Evolutionary conservation across 2,888 invertebrate species (phyloP).

Genomic region (Patella caerulea): DNA sequence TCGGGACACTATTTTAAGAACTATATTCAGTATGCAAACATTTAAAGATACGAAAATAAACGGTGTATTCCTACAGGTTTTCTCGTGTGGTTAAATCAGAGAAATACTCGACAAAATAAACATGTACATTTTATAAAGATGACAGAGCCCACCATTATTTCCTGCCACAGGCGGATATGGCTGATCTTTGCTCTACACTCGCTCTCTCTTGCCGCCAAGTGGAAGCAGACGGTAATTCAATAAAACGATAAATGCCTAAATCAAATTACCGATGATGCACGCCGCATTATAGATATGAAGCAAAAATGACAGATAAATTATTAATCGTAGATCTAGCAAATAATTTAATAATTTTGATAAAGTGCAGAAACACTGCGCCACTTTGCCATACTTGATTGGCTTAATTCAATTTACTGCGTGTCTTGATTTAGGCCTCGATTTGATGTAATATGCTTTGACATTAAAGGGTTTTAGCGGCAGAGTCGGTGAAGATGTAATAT

Average conservation of each 20-base stretch:
- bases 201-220: slow-evolving; percentile 32
- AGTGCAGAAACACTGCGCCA: slow-evolving; percentile 37
- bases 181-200: not conserved
- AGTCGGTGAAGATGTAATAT: not conserved
- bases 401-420: slow-evolving; percentile 39
- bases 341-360: slow-evolving; percentile 48
- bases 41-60: too few species aligned
- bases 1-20: too few species aligned
- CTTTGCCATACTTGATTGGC: slow-evolving; percentile 34
- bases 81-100: too few species aligned
- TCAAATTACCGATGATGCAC: slow-evolving; percentile 46
- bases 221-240: slow-evolving; percentile 45
- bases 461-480: not conserved
- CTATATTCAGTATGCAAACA: too few species aligned
- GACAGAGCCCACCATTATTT: too few species aligned
- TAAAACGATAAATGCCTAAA: slow-evolving; percentile 51
- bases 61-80: too few species aligned
- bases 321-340: slow-evolving; percentile 47
- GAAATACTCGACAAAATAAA: too few species aligned
- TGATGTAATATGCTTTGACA: not conserved
- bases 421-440: slow-evolving; percentile 4
- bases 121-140: too few species aligned
- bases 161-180: not conserved
- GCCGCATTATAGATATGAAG: slow-evolving; percentile 56
- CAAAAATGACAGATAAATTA: slow-evolving; percentile 56